Evolutionary conservation across 2,888 invertebrate species (phyloP).

Genomic region (Cephus pulcher): DNA sequence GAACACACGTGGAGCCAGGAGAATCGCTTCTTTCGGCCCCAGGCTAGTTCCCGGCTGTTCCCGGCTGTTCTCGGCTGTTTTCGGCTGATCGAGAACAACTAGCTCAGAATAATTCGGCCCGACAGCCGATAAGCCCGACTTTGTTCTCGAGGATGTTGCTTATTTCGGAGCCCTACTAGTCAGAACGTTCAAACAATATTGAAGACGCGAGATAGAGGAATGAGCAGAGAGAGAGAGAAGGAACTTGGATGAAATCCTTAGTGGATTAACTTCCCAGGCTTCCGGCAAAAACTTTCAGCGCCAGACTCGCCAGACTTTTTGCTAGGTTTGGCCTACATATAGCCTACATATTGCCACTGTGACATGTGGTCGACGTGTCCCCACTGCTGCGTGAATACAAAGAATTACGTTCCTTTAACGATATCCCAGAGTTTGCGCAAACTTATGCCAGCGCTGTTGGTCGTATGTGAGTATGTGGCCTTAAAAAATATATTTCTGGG

Average conservation of each 20-base stretch:
- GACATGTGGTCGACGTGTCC: neutral
- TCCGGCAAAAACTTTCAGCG: neutral
- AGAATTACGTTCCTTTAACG: neutral
- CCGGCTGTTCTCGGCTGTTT: no score
- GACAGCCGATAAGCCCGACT: no score
- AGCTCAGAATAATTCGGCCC: no score
- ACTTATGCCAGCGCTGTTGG: neutral
- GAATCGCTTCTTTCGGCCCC: no score
- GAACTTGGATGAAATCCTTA: neutral
- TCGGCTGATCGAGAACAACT: no score
- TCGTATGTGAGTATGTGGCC: neutral
- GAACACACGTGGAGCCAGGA: no score
- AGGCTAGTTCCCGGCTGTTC: no score
- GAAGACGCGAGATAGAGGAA: no score
- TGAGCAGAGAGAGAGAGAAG: neutral
- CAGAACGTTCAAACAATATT: no score
- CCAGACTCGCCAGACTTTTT: neutral
- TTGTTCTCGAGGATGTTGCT: no score
- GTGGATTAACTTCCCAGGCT: constrained; percentile 1
- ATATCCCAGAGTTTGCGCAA: neutral
- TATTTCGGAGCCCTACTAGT: no score
- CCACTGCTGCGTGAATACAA: neutral
- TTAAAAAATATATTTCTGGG: no score
- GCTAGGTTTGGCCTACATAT: neutral
- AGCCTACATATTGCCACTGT: neutral